phyloP scores from a whole-genome alignment of 2,888 invertebrate species.

The Torymus tubicola region DNA sequence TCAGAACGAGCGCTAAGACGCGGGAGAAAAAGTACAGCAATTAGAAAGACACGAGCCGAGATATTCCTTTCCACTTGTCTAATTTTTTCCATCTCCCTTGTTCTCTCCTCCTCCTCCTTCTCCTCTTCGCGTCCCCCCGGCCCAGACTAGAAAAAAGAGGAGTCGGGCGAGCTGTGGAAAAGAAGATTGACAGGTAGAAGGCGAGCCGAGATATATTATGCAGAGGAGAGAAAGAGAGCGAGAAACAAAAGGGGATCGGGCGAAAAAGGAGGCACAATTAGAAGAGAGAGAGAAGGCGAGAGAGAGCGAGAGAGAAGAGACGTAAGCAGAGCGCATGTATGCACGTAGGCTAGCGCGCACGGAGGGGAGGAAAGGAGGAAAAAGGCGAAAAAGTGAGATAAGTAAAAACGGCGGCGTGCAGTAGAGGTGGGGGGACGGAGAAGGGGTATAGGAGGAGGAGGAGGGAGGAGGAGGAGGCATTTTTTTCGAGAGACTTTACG shows the following conservation, averaged over 20 bases:
- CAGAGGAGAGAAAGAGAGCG: conserved; percentile 36
- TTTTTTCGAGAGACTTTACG: conserved; percentile 56
- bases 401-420: not conserved
- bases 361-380: conserved; percentile 9
- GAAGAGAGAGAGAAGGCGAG: conserved; percentile 1
- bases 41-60: conserved; percentile 22
- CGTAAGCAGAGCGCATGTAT: not conserved
- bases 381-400: conserved; percentile 7
- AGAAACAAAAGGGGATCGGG: conserved; percentile 26
- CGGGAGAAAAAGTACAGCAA: conserved; percentile 33
- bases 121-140: not conserved
- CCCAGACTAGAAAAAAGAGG: not conserved
- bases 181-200: conserved; percentile 52
- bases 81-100: conserved; percentile 41
- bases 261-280: conserved; percentile 51
- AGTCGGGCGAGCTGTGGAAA: conserved; percentile 39
- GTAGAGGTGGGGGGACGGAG: not conserved
- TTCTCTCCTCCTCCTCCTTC: not conserved
- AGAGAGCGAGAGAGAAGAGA: conserved; percentile 30
- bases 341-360: not conserved
- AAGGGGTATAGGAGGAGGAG: conserved; percentile 11
- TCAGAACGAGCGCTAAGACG: conserved; percentile 18
- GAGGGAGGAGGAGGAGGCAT: conserved; percentile 28
- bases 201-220: conserved; percentile 30
- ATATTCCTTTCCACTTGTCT: conserved; percentile 31